phyloP scores from a whole-genome alignment of 2,888 invertebrate species.

The Carcina quercana region DNA sequence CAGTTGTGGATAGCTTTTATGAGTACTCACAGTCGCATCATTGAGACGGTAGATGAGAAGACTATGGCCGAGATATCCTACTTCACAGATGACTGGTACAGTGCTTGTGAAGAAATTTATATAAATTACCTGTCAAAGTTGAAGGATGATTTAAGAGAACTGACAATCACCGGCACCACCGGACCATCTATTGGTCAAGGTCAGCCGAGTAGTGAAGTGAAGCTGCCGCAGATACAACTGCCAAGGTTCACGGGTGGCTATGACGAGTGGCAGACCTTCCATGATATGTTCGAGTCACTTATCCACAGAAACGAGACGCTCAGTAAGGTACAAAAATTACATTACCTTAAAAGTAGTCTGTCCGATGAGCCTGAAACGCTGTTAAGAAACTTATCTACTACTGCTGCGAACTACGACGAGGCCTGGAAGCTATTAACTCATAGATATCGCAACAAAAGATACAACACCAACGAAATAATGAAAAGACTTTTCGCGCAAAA shows the following conservation, averaged over 20 bases:
- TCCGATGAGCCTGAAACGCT: conserved; percentile 15
- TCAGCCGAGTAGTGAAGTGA: conserved; percentile 10
- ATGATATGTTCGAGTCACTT: conserved; percentile 9
- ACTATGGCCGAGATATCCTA: too few relatives aligned
- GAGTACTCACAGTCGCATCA: too few relatives aligned
- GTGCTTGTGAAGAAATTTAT: too few relatives aligned
- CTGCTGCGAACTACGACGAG: conserved; percentile 15
- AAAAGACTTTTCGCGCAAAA: conserved; percentile 15
- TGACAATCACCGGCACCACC: too few relatives aligned
- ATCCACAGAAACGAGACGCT: conserved; percentile 7
- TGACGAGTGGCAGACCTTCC: conserved; percentile 17
- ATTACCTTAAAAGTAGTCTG: conserved; percentile 19
- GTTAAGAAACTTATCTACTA: conserved; percentile 14
- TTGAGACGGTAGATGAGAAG: too few relatives aligned
- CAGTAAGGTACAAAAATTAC: conserved; percentile 16
- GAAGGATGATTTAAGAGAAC: too few relatives aligned
- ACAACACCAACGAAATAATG: conserved; percentile 15
- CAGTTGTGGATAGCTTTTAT: too few relatives aligned
- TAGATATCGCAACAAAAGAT: conserved; percentile 19
- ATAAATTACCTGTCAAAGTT: too few relatives aligned
- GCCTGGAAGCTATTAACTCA: conserved; percentile 15
- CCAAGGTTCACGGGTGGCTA: conserved; percentile 16
- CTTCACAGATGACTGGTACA: too few relatives aligned
- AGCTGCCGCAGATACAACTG: conserved; percentile 14
- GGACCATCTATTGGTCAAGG: too few relatives aligned